Percentiles rank a stretch among this genome's conserved stretches.
These are phyloP conservation scores for Pterois miles DNA, from an alignment of 2,797 vertebrate genomes.

Conservation along the genomic window DNA sequence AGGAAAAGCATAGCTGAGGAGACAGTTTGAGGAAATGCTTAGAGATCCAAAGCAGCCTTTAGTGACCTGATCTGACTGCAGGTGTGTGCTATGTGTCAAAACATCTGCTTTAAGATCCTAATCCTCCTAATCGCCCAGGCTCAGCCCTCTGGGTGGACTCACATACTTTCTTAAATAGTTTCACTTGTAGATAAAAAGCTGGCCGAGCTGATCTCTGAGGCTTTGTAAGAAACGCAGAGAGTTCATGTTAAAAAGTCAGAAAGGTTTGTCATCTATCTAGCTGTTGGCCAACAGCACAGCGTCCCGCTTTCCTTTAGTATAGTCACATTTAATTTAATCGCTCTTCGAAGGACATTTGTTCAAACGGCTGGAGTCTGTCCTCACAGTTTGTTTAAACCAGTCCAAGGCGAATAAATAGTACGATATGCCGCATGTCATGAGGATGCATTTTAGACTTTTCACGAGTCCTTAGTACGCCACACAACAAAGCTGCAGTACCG, in stretches of 20 bases:
- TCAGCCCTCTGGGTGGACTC: conserved; percentile 31
- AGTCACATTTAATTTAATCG: too few species aligned
- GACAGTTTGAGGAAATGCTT: background rate
- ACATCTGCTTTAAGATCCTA: conserved; percentile 50
- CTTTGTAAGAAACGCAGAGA: background rate
- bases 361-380: too few species aligned
- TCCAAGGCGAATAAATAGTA: too few species aligned
- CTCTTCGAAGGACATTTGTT: too few species aligned
- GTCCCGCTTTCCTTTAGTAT: background rate
- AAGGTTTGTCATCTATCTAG: background rate
- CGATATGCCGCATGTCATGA: too few species aligned
- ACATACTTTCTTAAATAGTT: conserved; percentile 40
- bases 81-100: conserved; percentile 41
- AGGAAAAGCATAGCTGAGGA: background rate
- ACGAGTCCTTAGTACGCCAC: too few species aligned
- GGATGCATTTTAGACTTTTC: too few species aligned
- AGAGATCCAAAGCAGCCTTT: background rate
- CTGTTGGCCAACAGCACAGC: background rate
- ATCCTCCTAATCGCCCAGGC: conserved; percentile 14
- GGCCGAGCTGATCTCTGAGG: background rate
- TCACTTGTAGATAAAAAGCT: conserved; percentile 35
- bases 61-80: conserved; percentile 44
- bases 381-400: too few species aligned
- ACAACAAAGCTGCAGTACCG: too few species aligned
- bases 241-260: background rate